These are phyloP conservation scores for Drosophila pseudoananassae DNA, from an alignment of 1,140 invertebrate species.

Conservation along the genomic window DNA sequence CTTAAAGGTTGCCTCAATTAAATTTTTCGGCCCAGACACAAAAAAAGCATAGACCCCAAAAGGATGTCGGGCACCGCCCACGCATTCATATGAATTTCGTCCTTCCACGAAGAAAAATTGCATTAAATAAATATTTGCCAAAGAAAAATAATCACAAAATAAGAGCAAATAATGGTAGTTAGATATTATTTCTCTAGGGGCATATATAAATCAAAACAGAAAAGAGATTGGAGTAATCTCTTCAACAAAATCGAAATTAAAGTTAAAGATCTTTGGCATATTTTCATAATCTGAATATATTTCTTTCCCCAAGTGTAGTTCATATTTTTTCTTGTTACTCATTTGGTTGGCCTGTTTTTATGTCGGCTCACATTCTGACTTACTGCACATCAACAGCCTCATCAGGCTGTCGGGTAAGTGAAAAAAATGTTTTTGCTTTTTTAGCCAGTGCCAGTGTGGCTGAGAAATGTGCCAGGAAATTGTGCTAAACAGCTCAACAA, in stretches of 20 bases:
- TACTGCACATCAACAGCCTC: slow-evolving; percentile 67
- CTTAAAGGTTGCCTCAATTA: slow-evolving; percentile 78
- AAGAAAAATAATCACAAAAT: background rate
- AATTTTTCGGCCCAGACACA: slow-evolving; percentile 59
- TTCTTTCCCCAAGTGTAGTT: slow-evolving; percentile 11
- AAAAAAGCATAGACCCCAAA: slow-evolving; percentile 3
- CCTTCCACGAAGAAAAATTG: slow-evolving; percentile 7
- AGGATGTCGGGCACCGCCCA: slow-evolving; percentile 28
- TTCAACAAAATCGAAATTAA: too few relatives aligned
- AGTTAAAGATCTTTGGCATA: too few relatives aligned
- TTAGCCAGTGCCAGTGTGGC: slow-evolving; percentile 24
- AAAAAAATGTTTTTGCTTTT: slow-evolving; percentile 65
- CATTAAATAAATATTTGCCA: background rate
- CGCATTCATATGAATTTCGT: slow-evolving; percentile 31
- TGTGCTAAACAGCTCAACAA: slow-evolving; percentile 67
- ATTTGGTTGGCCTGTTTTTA: slow-evolving; percentile 46
- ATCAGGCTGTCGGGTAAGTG: slow-evolving; percentile 64
- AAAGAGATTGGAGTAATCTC: too few relatives aligned
- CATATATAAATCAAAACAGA: background rate
- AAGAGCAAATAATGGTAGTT: background rate
- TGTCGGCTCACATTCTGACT: slow-evolving; percentile 61
- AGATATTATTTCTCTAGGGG: background rate
- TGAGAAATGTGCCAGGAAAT: slow-evolving; percentile 76
- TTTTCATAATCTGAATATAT: background rate
- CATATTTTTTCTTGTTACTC: slow-evolving; percentile 32